phyloP scores from a whole-genome alignment of 2,888 invertebrate species.

The Eupsilia transversa region DNA sequence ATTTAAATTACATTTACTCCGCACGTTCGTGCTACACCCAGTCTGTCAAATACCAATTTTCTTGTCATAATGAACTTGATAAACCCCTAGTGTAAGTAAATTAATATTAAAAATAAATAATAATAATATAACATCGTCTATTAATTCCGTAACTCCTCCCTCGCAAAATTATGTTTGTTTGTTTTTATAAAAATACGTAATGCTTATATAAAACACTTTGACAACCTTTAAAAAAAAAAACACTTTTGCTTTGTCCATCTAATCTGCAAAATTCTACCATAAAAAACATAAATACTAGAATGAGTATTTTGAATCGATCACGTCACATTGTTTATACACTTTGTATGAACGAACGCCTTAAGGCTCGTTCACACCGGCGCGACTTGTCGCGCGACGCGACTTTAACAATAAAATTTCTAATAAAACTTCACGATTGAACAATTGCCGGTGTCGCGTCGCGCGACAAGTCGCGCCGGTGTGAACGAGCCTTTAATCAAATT shows the following conservation, averaged over 20 bases:
- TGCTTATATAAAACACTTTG: not conserved
- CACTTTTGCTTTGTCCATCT: not conserved
- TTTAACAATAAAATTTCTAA: too few relatives aligned
- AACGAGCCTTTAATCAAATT: constrained; percentile 31
- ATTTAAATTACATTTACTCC: not conserved
- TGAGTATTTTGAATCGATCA: not conserved
- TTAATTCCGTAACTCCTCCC: not conserved
- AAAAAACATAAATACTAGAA: not conserved
- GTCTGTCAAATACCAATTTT: not conserved
- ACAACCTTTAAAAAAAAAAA: not conserved
- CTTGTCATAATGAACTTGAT: too few relatives aligned
- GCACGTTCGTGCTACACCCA: not conserved
- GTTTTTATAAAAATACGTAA: not conserved
- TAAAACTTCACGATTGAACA: too few relatives aligned
- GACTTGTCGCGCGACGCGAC: too few relatives aligned
- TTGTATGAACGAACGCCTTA: constrained; percentile 45
- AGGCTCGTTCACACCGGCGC: too few relatives aligned
- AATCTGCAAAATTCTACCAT: not conserved
- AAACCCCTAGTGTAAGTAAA: not conserved
- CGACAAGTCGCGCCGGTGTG: too few relatives aligned
- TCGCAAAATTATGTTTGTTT: not conserved
- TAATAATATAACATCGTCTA: not conserved
- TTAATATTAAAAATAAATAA: not conserved
- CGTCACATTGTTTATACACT: constrained; percentile 11
- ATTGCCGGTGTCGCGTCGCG: too few relatives aligned